Conservation (phyloP, 2,113 vertebrate species). For the Myanophis thanlyinensis region DNA sequence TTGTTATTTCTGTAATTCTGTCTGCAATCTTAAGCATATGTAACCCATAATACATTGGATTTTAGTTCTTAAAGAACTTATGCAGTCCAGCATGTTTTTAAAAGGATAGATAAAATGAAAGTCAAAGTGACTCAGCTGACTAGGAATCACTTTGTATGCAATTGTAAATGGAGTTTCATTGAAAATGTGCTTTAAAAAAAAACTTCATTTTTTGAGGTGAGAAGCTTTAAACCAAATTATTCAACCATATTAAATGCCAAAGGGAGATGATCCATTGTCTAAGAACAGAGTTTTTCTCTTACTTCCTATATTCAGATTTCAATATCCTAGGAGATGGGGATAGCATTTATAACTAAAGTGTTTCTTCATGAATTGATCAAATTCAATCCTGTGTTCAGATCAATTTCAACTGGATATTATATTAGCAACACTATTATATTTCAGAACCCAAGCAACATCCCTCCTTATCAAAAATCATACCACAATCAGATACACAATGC, state of each 20-base stretch:
- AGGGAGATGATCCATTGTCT: not conserved
- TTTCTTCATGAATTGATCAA: not conserved
- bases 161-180: not conserved
- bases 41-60: not conserved
- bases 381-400: not conserved
- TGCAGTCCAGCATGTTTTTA: not conserved
- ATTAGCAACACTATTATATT: not conserved
- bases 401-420: not conserved
- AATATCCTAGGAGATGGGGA: not conserved
- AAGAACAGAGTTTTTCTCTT: not conserved
- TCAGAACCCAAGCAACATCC: not conserved
- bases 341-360: not conserved
- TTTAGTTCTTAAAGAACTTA: not conserved
- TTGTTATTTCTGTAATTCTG: not conserved
- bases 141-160: not conserved
- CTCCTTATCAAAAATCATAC: not conserved
- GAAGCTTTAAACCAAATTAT: not conserved
- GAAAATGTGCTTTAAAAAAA: not conserved
- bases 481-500: not conserved
- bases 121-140: not conserved
- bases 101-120: not conserved
- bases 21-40: not conserved
- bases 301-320: not conserved
- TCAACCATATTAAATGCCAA: not conserved
- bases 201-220: not conserved